Evolutionary conservation across 2,113 vertebrate species (phyloP).

Genomic region (Phylloscopus whistleri): DNA sequence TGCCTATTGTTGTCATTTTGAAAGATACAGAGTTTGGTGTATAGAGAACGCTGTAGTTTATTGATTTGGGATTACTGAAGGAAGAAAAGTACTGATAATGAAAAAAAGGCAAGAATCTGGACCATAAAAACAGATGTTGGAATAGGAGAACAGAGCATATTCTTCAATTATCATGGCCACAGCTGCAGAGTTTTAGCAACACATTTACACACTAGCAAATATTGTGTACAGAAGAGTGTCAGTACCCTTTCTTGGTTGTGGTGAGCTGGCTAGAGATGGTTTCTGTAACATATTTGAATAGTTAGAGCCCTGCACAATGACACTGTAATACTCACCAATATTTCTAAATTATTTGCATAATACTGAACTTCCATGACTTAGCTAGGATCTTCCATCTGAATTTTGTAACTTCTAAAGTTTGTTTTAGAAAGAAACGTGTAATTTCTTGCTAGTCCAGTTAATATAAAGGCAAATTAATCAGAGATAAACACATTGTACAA

Average conservation of each 20-base stretch:
- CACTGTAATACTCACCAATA: background rate
- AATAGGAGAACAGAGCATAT: background rate
- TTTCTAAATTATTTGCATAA: background rate
- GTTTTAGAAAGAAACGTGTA: background rate
- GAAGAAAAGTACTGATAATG: background rate
- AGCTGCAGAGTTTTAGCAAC: background rate
- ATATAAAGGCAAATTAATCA: background rate
- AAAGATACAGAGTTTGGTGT: background rate
- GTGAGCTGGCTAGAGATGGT: background rate
- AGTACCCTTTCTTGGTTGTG: background rate
- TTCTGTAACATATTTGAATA: background rate
- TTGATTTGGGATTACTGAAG: background rate
- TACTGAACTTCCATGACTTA: background rate
- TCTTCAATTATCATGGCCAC: background rate
- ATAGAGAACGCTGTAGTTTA: background rate
- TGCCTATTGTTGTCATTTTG: background rate
- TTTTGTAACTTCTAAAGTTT: background rate
- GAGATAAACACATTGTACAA: background rate
- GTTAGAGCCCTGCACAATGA: background rate
- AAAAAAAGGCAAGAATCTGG: background rate
- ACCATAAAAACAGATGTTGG: background rate
- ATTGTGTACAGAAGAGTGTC: accelerated
- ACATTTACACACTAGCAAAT: background rate
- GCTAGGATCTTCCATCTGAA: background rate
- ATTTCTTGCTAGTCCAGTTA: background rate